Evolutionary conservation across 2,113 vertebrate species (phyloP).

Genomic region (Perca flavescens): DNA sequence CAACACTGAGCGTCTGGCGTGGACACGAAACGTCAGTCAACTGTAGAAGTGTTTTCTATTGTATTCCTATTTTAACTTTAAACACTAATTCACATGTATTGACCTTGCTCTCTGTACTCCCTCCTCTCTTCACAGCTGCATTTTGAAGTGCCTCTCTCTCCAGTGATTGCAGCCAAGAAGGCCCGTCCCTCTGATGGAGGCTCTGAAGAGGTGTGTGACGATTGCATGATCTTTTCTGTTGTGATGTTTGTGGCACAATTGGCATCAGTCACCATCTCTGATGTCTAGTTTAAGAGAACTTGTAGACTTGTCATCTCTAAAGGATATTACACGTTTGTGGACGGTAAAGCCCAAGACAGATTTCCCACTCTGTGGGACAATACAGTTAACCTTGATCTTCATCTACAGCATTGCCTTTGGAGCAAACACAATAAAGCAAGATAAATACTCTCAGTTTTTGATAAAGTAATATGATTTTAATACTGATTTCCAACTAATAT

Average conservation of each 20-base stretch:
- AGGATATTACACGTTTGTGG: neutral
- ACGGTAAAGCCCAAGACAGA: too few species aligned
- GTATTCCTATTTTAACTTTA: neutral
- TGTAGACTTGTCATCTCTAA: neutral
- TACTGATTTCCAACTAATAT: neutral
- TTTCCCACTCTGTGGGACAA: too few species aligned
- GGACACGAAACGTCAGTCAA: conserved; percentile 92
- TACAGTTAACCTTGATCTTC: too few species aligned
- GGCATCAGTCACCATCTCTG: neutral
- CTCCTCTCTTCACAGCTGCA: conserved; percentile 87
- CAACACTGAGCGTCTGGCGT: conserved; percentile 93
- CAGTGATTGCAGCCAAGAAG: conserved; percentile 98
- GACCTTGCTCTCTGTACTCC: conserved; percentile 23
- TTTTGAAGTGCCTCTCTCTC: conserved; percentile 96
- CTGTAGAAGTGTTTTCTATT: neutral
- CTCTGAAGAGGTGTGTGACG: conserved; percentile 91
- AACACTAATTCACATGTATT: neutral
- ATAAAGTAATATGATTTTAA: neutral
- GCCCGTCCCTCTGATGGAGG: conserved; percentile 95
- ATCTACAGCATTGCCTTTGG: neutral
- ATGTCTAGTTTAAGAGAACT: neutral
- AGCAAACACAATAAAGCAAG: neutral
- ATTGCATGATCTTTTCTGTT: neutral
- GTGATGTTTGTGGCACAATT: neutral
- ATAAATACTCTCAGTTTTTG: neutral